These are phyloP conservation scores for Callithrix jacchus DNA, from an alignment of 2,113 vertebrate genomes.

Conservation along the genomic window DNA sequence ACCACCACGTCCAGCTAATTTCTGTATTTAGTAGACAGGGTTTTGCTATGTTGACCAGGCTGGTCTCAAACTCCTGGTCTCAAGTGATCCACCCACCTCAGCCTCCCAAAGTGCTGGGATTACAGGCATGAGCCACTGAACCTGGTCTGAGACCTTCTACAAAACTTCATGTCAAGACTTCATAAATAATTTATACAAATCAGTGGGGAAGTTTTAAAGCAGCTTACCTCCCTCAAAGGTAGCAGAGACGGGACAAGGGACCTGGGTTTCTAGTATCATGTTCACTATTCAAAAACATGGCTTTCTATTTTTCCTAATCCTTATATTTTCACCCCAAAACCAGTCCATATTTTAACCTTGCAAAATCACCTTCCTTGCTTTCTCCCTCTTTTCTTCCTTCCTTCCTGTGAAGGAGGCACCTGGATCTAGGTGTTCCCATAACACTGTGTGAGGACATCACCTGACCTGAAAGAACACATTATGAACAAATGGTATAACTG, in stretches of 20 bases:
- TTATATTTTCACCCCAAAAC: background rate
- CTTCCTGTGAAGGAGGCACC: background rate
- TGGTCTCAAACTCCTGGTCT: too few species aligned
- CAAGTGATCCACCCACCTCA: too few species aligned
- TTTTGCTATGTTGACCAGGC: too few species aligned
- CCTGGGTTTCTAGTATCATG: background rate
- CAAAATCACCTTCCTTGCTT: background rate
- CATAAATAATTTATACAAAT: background rate
- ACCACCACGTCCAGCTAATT: too few species aligned
- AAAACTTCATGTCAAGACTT: background rate
- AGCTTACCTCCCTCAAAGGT: background rate
- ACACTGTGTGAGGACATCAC: background rate
- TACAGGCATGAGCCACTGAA: too few species aligned
- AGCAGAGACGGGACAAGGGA: background rate
- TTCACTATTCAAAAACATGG: background rate
- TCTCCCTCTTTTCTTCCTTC: too few species aligned
- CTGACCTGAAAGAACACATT: background rate
- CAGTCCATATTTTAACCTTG: background rate
- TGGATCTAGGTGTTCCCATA: background rate
- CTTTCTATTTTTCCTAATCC: background rate
- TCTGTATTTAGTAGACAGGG: too few species aligned
- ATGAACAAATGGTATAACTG: background rate
- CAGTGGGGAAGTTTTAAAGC: background rate
- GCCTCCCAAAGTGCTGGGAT: too few species aligned
- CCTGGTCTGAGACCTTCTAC: too few species aligned